Percentiles rank a stretch among this genome's conserved stretches.
These are phyloP conservation scores for Myotis vivesi DNA, from an alignment of 2,797 vertebrate genomes.

Conservation along the genomic window DNA sequence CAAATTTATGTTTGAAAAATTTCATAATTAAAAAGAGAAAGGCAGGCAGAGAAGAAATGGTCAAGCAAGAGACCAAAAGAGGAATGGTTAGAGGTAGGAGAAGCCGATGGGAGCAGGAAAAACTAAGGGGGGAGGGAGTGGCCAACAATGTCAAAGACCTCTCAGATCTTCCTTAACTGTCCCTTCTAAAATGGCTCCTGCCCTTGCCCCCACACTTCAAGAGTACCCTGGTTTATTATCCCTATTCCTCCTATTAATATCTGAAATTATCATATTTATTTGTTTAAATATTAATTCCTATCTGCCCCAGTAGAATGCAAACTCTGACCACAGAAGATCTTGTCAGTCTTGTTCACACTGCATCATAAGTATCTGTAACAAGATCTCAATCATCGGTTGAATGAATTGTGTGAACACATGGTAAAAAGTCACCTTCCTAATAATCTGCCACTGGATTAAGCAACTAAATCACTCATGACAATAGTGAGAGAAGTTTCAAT, in stretches of 20 bases:
- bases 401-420: slow-evolving; percentile 3
- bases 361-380: neutral
- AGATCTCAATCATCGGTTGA: slow-evolving; percentile 38
- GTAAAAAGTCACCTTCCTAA: slow-evolving; percentile 3
- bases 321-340: neutral
- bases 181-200: slow-evolving; percentile 15
- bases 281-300: slow-evolving; percentile 39
- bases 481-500: slow-evolving; percentile 13
- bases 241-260: neutral
- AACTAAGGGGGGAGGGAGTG: neutral
- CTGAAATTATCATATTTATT: slow-evolving; percentile 24
- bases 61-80: slow-evolving; percentile 20
- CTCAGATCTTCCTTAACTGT: neutral
- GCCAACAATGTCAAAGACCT: neutral
- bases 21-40: slow-evolving; percentile 30
- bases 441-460: slow-evolving; percentile 35
- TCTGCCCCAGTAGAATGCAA: neutral
- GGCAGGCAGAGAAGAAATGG: neutral
- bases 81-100: neutral
- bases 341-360: neutral
- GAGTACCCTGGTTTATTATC: neutral
- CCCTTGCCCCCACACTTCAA: neutral
- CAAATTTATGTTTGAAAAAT: neutral
- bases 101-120: slow-evolving; percentile 5
- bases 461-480: slow-evolving; percentile 19